A percentile compares a stretch with the other conserved stretches of the same genome.
Evolutionary conservation across 2,797 vertebrate genomes (phyloP).

Genomic region (Podarcis siculus): DNA sequence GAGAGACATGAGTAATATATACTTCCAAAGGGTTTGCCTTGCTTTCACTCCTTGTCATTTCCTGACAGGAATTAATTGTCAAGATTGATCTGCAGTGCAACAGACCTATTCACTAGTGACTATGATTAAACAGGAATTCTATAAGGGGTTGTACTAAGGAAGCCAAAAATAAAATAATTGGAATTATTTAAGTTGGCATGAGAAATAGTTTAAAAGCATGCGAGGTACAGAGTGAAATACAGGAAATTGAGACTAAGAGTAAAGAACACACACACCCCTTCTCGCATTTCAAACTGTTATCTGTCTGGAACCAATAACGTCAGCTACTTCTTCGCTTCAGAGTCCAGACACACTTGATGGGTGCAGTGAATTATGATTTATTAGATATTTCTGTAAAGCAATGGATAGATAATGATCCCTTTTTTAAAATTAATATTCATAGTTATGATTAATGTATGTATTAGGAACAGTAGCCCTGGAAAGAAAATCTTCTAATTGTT

Average conservation of each 20-base stretch:
- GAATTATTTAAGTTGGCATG: neutral
- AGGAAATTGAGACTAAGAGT: neutral
- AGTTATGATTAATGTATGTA: no score
- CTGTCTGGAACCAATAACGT: no score
- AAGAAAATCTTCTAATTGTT: no score
- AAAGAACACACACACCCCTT: neutral
- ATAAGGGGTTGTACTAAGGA: neutral
- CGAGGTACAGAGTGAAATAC: neutral
- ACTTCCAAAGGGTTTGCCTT: conserved; percentile 1
- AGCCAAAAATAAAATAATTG: neutral
- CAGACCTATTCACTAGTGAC: neutral
- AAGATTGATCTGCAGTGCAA: neutral
- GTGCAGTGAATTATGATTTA: no score
- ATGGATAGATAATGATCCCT: no score
- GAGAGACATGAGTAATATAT: conserved; percentile 7
- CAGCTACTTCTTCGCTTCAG: no score
- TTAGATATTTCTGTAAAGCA: no score
- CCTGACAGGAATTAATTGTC: conserved; percentile 24
- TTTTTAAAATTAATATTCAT: no score
- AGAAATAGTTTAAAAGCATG: neutral
- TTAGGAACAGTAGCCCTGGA: no score
- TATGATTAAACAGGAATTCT: neutral
- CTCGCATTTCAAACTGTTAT: conserved; percentile 26
- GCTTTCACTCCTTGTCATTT: conserved; percentile 1
- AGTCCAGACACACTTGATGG: no score